Evolutionary conservation across 2,797 vertebrate species (phyloP).

Genomic region (Pachyuromys duprasi): DNA sequence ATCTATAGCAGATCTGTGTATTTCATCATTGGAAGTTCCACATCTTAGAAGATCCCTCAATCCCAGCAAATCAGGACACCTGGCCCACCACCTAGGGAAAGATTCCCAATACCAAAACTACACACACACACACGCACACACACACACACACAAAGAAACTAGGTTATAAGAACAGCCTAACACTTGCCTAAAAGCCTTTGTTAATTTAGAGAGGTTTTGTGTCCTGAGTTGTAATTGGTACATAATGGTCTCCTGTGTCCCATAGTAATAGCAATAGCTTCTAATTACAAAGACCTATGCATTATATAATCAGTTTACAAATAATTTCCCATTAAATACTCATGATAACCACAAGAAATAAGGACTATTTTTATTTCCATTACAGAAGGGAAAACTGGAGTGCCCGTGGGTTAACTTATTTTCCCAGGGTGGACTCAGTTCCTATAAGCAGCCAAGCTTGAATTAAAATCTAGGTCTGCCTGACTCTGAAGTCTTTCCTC

Average conservation of each 20-base stretch:
- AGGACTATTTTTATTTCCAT: constrained; percentile 45
- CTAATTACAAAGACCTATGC: constrained; percentile 18
- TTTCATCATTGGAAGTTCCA: background rate
- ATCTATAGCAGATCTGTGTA: background rate
- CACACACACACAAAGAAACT: background rate
- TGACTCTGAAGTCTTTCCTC: constrained; percentile 20
- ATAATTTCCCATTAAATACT: constrained; percentile 48
- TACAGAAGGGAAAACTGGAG: constrained; percentile 37
- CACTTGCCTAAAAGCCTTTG: constrained; percentile 16
- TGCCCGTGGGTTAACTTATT: background rate
- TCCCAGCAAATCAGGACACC: background rate
- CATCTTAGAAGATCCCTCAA: background rate
- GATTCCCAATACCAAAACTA: background rate
- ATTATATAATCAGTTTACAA: constrained; percentile 18
- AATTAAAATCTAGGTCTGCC: constrained; percentile 35
- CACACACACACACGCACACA: background rate
- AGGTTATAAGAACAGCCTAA: background rate
- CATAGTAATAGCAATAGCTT: constrained; percentile 36
- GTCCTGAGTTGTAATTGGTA: background rate
- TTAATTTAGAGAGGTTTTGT: background rate
- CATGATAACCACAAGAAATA: background rate
- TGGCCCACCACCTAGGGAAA: background rate
- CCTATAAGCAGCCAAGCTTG: background rate
- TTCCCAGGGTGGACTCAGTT: background rate
- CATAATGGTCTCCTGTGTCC: background rate